Base-by-base conservation (phyloP, 2,888 invertebrate genomes). In the Trimorus sp. region DNA sequence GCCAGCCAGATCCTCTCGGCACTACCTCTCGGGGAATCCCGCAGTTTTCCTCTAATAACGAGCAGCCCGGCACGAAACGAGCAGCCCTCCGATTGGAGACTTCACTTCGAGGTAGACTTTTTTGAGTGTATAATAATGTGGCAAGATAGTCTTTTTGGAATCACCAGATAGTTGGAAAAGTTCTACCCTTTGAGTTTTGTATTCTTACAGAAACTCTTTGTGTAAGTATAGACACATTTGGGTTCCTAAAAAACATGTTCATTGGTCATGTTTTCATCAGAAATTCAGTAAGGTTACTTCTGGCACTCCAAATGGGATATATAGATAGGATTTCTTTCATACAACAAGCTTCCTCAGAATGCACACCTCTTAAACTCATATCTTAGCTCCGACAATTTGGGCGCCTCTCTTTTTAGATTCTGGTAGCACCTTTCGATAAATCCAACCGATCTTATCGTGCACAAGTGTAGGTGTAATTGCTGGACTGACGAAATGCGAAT, bases 1-100 rank as follows among this genome's bases (percentile, higher is more conserved):
- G 87, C 89, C 88, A 89, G 88, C 91, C 40, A 90, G 90, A 89
- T 90, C 89, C 89, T 87, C 89, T 86, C 26, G n/a, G 83, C 66
- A 75, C 68, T 73, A 77, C 73, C 81, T 73, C 71, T 78, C 74
- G 74, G 83, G 74, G 73, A 78, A 84, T 65, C 58, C 71, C 71
- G 63, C 68, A 74, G 73, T 70, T 78, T 82, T 82, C 70, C 70
- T 75, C 69, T 60, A 79, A 79, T 79, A 74, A 79, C 65, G 74
- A 70, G 63, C 63, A 54, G 40, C 8, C 40, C 40, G 40, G 40
- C 56, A 74, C 74, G 69, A 68, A 79, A 58, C 69, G 79, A 74
- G 45, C 74, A 58, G 40, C 66, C 66, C n/a, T n/a, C 66, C 60
- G 53, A 70, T 71, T 77, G 4, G 26, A 26, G 26, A 26, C 26